Evolutionary conservation across 2,797 vertebrate species (phyloP).

Genomic region (Gymnoscopelus braueri): DNA sequence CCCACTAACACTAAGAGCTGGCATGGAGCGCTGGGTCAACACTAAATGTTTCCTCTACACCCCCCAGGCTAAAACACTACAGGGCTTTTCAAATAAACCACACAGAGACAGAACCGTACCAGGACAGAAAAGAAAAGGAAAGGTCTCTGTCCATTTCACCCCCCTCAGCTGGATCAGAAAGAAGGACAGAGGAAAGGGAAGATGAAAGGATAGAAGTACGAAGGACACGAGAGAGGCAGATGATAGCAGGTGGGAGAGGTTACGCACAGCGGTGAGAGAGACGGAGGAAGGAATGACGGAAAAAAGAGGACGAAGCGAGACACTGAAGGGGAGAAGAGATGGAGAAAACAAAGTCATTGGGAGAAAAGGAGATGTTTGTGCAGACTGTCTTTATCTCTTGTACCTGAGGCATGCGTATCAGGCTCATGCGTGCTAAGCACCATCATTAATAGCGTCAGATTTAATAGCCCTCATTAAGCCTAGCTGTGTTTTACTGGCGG

Average conservation of each 20-base stretch:
- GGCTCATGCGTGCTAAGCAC: constrained; percentile 63
- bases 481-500: constrained; percentile 65
- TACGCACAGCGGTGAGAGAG: background rate
- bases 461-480: constrained; percentile 77
- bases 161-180: constrained; percentile 26
- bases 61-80: constrained; percentile 55
- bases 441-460: constrained; percentile 78
- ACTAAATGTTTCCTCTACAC: constrained; percentile 62
- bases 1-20: constrained; percentile 37
- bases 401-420: constrained; percentile 63
- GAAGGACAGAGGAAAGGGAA: constrained; percentile 15
- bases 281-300: background rate
- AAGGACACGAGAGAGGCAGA: constrained; percentile 19
- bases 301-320: background rate
- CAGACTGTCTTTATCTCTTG: constrained; percentile 48
- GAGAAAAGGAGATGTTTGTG: constrained; percentile 39
- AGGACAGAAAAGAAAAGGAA: constrained; percentile 32
- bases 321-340: constrained; percentile 14
- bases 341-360: constrained; percentile 35
- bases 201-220: constrained; percentile 14
- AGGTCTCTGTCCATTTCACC: constrained; percentile 4
- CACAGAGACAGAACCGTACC: constrained; percentile 33
- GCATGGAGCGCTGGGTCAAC: constrained; percentile 65
- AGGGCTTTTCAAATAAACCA: constrained; percentile 71
- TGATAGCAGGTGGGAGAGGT: background rate